These are phyloP conservation scores for Caerostris darwini DNA, from an alignment of 1,140 invertebrate genomes.

Conservation along the genomic window DNA sequence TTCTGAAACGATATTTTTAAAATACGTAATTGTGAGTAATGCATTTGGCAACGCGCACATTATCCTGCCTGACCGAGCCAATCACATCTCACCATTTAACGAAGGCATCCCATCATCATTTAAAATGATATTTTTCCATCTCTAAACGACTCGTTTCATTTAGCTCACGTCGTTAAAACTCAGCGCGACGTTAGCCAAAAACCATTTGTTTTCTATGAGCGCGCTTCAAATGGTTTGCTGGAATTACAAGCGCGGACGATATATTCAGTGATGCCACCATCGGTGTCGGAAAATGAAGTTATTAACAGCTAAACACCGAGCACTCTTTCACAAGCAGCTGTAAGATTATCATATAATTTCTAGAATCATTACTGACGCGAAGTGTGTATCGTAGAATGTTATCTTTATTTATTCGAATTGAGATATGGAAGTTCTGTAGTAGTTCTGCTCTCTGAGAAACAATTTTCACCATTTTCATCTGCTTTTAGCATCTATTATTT, in stretches of 20 bases:
- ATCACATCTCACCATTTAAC: background rate
- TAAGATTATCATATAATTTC: conserved; percentile 26
- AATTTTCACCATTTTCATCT: too few species aligned
- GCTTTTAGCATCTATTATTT: too few species aligned
- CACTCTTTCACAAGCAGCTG: background rate
- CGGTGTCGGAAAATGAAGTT: background rate
- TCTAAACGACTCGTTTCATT: background rate
- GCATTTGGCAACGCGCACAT: background rate
- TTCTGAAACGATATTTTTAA: background rate
- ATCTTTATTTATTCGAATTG: too few species aligned
- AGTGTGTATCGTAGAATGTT: too few species aligned
- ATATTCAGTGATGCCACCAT: background rate
- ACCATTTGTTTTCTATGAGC: conserved; percentile 27
- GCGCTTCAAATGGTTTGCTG: background rate
- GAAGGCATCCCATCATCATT: background rate
- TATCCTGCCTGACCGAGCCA: background rate
- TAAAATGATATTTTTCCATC: conserved; percentile 14
- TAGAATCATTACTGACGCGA: background rate
- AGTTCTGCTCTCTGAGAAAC: too few species aligned
- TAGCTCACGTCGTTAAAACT: background rate
- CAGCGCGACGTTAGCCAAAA: background rate
- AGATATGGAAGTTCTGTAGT: too few species aligned
- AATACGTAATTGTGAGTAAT: background rate
- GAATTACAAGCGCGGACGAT: too few species aligned
- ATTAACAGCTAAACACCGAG: conserved; percentile 11